These are phyloP conservation scores for Tenualosa thibaudeaui DNA, from an alignment of 2,797 vertebrate genomes.

Conservation along the genomic window DNA sequence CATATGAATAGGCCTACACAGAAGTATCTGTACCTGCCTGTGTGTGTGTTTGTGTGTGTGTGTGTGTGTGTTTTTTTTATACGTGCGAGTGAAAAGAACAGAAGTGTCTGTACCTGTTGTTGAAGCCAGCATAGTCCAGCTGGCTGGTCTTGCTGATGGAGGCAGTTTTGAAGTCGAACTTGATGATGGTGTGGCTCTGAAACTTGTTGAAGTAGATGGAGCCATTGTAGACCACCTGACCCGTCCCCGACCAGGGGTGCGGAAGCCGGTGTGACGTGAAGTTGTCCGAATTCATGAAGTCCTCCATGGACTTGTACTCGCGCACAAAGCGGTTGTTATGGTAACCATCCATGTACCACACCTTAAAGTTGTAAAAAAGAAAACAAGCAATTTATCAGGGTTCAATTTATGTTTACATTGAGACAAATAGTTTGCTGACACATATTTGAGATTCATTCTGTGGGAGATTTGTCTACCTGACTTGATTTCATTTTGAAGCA, in stretches of 20 bases:
- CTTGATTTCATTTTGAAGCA: too few species aligned
- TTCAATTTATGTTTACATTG: too few species aligned
- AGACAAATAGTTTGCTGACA: too few species aligned
- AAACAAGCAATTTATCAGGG: background rate
- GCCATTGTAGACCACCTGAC: conserved; percentile 95
- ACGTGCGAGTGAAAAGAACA: too few species aligned
- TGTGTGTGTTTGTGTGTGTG: too few species aligned
- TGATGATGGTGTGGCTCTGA: conserved; percentile 95
- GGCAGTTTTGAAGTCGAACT: conserved; percentile 89
- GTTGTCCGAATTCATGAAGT: conserved; percentile 92
- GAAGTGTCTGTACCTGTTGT: conserved; percentile 84
- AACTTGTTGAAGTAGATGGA: conserved; percentile 98
- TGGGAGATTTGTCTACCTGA: too few species aligned
- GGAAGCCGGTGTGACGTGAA: conserved; percentile 96
- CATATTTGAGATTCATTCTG: too few species aligned
- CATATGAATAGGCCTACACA: too few species aligned
- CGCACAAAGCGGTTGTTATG: conserved; percentile 96
- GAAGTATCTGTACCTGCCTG: too few species aligned
- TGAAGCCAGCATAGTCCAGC: conserved; percentile 92
- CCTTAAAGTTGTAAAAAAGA: conserved; percentile 68
- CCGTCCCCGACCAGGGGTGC: conserved; percentile 94
- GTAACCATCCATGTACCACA: conserved; percentile 98
- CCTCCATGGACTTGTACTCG: conserved; percentile 89
- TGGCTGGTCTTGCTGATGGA: conserved; percentile 88
- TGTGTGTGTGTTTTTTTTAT: too few species aligned